phyloP scores from a whole-genome alignment of 2,888 invertebrate species.

The Acanthoscelides obtectus region DNA sequence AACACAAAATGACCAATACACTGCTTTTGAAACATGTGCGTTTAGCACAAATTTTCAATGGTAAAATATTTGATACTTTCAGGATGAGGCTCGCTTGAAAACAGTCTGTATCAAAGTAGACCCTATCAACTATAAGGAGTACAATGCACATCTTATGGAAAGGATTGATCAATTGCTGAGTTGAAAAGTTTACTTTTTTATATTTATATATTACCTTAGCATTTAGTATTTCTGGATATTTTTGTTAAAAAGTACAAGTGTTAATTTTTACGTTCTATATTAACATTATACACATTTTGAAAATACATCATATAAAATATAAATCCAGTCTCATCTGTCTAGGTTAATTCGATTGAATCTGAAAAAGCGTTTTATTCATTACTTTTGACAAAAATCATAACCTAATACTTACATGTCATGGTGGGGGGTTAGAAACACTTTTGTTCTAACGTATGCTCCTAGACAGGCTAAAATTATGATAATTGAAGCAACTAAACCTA shows the following conservation, averaged over 20 bases:
- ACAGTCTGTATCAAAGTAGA: conserved; percentile 65
- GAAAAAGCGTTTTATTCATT: not conserved
- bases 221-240: conserved; percentile 1
- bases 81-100: conserved; percentile 81
- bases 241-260: conserved; percentile 1
- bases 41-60: too few species aligned
- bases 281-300: not conserved
- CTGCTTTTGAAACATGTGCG: too few species aligned
- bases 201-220: not conserved
- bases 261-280: not conserved
- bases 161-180: conserved; percentile 22
- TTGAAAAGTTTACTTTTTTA: conserved; percentile 8
- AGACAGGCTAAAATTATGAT: conserved; percentile 63
- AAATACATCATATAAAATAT: conserved; percentile 4
- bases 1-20: too few species aligned
- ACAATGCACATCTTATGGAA: conserved; percentile 49
- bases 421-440: conserved; percentile 46
- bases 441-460: conserved; percentile 63
- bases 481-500: conserved; percentile 57
- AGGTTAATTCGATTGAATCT: not conserved
- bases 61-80: too few species aligned
- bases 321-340: conserved; percentile 1
- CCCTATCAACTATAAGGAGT: conserved; percentile 72
- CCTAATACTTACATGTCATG: conserved; percentile 20
- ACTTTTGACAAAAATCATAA: not conserved